Evolutionary conservation across 1,140 invertebrate genomes (phyloP).

Genomic region (Lepidostoma basale): DNA sequence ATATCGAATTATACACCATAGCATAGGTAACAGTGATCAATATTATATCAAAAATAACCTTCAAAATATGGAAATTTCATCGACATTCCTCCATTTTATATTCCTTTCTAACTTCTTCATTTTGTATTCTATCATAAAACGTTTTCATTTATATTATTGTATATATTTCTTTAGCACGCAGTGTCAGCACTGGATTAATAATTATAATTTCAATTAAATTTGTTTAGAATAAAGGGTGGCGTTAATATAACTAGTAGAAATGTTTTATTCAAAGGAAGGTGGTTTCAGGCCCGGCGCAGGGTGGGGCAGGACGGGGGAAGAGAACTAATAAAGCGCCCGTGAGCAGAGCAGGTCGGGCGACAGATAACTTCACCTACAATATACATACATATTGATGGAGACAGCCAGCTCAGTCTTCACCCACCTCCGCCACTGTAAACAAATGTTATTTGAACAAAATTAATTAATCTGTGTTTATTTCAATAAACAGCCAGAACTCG

Average conservation of each 20-base stretch:
- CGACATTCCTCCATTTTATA: too few species aligned
- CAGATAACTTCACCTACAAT: constrained; percentile 31
- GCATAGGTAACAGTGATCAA: too few species aligned
- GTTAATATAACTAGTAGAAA: constrained; percentile 33
- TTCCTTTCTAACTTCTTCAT: too few species aligned
- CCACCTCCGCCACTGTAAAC: constrained; percentile 7
- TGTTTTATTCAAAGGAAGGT: constrained; percentile 41
- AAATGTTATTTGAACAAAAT: too few species aligned
- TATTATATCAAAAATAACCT: too few species aligned
- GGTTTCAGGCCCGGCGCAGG: constrained; percentile 1
- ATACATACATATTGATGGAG: constrained; percentile 45
- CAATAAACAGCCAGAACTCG: too few species aligned
- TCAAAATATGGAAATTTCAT: too few species aligned
- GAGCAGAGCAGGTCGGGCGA: constrained; percentile 9
- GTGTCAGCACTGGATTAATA: background rate
- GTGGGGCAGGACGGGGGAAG: background rate
- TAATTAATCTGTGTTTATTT: too few species aligned
- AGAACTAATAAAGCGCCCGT: constrained; percentile 44
- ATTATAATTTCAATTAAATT: constrained; percentile 14
- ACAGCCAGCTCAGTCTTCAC: constrained; percentile 8
- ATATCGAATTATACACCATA: too few species aligned
- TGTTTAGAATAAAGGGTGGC: constrained; percentile 12
- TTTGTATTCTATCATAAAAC: too few species aligned
- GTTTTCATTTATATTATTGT: too few species aligned
- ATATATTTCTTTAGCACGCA: too few species aligned